phyloP scores from a whole-genome alignment of 2,888 invertebrate species.

The Peribatodes rhomboidaria region DNA sequence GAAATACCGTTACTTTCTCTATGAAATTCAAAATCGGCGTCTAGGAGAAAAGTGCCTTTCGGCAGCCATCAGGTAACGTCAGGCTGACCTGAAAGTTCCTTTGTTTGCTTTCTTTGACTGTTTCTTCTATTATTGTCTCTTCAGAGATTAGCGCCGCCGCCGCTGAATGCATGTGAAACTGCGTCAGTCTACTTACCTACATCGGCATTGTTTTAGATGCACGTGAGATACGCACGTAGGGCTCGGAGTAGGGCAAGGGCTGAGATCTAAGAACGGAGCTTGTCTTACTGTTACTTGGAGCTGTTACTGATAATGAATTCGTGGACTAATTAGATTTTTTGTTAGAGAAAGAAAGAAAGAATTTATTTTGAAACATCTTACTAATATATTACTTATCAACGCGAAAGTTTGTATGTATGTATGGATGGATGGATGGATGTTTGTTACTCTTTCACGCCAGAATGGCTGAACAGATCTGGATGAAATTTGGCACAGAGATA shows the following conservation, averaged over 20 bases:
- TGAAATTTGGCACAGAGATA: no score
- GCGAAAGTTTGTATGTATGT: no score
- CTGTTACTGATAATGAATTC: no score
- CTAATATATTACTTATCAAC: no score
- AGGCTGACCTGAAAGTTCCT: slow-evolving; percentile 25
- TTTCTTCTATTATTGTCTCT: slow-evolving; percentile 22
- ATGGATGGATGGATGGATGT: no score
- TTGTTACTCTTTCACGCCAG: no score
- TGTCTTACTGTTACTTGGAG: no score
- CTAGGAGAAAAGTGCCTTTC: slow-evolving; percentile 14
- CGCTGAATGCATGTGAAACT: slow-evolving; percentile 19
- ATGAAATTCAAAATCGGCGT: slow-evolving; percentile 3
- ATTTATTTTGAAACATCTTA: no score
- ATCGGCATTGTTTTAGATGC: slow-evolving; percentile 49
- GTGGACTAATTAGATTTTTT: no score
- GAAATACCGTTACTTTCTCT: slow-evolving; percentile 16
- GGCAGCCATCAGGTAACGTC: not conserved
- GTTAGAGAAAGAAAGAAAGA: no score
- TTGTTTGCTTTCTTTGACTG: slow-evolving; percentile 23
- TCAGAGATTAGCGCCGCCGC: slow-evolving; percentile 22
- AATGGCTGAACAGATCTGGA: no score
- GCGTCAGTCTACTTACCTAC: slow-evolving; percentile 37
- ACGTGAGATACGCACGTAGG: slow-evolving; percentile 18
- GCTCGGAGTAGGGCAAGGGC: slow-evolving; percentile 15
- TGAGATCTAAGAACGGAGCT: not conserved